These are phyloP conservation scores for Pterostichus niger DNA, from an alignment of 2,888 invertebrate genomes.

Conservation along the genomic window DNA sequence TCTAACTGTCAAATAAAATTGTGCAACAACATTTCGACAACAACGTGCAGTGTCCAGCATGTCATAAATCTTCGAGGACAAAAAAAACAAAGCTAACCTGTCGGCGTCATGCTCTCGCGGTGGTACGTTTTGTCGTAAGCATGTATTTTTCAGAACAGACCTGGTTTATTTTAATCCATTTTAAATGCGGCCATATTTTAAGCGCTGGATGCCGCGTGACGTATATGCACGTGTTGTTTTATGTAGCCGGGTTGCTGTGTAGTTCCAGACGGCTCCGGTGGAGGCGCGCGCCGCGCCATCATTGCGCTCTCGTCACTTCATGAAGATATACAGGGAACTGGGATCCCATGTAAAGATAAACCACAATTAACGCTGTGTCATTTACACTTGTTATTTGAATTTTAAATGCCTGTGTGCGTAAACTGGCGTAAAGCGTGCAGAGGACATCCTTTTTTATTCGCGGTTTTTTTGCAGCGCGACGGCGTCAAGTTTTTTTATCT, in stretches of 20 bases:
- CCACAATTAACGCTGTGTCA: slow-evolving; percentile 78
- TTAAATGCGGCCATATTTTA: slow-evolving; percentile 69
- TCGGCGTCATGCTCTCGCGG: slow-evolving; percentile 46
- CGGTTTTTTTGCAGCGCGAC: slow-evolving; percentile 17
- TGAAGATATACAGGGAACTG: slow-evolving; percentile 76
- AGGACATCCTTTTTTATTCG: slow-evolving; percentile 62
- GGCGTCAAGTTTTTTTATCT: slow-evolving; percentile 62
- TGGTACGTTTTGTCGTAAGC: slow-evolving; percentile 61
- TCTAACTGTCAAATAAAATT: slow-evolving; percentile 30
- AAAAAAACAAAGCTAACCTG: slow-evolving; percentile 19
- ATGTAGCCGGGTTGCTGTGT: slow-evolving; percentile 25
- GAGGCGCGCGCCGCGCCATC: slow-evolving; percentile 37
- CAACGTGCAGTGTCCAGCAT: slow-evolving; percentile 2
- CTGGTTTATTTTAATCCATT: slow-evolving; percentile 68
- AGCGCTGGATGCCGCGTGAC: slow-evolving; percentile 60
- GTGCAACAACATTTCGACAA: slow-evolving; percentile 42
- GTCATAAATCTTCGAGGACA: slow-evolving; percentile 14
- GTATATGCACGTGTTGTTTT: slow-evolving; percentile 61
- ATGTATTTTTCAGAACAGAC: slow-evolving; percentile 66
- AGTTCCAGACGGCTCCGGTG: slow-evolving; percentile 32
- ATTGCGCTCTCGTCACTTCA: slow-evolving; percentile 71
- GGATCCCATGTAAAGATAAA: slow-evolving; percentile 76
- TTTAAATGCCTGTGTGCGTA: slow-evolving; percentile 74
- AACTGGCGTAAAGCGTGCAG: not conserved
- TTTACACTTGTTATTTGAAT: slow-evolving; percentile 79